These are phyloP conservation scores for Anabas testudineus DNA, from an alignment of 2,797 vertebrate genomes.

Conservation along the genomic window DNA sequence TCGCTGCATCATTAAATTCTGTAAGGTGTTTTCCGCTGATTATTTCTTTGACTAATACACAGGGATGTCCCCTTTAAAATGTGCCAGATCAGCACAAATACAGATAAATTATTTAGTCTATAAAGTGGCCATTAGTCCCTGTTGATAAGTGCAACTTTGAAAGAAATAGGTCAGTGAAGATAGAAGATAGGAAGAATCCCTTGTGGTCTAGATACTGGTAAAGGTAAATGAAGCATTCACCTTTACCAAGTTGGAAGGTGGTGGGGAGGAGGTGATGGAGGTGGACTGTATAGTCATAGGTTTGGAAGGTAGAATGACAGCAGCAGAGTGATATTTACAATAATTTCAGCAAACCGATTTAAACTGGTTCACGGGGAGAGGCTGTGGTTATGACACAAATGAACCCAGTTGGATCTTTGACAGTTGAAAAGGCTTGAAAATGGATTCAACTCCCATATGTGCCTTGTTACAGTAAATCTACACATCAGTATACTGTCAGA, in stretches of 20 bases:
- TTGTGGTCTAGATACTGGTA: neutral
- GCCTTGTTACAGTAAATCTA: neutral
- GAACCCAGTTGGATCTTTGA: neutral
- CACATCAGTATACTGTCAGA: neutral
- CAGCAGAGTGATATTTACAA: neutral
- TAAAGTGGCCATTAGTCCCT: no score
- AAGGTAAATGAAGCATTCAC: neutral
- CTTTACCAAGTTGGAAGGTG: no score
- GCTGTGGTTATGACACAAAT: neutral
- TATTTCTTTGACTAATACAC: no score
- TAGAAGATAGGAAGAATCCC: neutral
- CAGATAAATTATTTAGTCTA: no score
- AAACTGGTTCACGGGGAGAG: neutral
- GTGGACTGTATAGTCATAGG: neutral
- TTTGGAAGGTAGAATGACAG: neutral
- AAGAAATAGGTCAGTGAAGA: neutral
- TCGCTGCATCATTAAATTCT: neutral
- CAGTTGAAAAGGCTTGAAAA: no score
- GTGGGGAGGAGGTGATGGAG: neutral
- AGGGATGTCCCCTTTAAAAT: no score
- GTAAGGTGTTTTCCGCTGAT: slow-evolving; percentile 1
- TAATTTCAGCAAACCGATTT: neutral
- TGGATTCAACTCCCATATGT: no score
- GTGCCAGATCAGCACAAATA: no score
- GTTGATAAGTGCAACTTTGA: no score